Conservation (phyloP, 2,888 invertebrate species). For the Zhuqinia jingwanae region DNA sequence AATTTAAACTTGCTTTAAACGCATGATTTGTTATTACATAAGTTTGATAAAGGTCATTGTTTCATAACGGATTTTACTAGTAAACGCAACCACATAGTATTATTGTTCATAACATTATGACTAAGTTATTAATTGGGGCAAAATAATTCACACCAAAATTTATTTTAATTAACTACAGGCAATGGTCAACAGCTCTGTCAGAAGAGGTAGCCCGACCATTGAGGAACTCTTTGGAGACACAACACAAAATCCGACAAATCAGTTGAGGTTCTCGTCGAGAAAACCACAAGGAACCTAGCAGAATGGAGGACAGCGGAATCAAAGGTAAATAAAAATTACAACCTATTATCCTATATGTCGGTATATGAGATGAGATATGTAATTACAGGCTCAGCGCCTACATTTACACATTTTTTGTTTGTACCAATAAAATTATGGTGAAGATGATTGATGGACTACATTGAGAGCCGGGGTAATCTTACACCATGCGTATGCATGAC, state of each 20-base stretch:
- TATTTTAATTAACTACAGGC: constrained; percentile 82
- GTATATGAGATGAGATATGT: too few relatives aligned
- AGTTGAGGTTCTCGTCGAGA: constrained; percentile 88
- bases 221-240: constrained; percentile 84
- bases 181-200: constrained; percentile 88
- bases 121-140: background rate
- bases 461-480: background rate
- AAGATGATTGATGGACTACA: background rate
- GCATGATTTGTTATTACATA: too few relatives aligned
- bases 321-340: constrained; percentile 83
- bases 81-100: too few relatives aligned
- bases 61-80: too few relatives aligned
- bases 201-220: constrained; percentile 96
- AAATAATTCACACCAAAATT: background rate
- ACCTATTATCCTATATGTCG: background rate
- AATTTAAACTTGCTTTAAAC: too few relatives aligned
- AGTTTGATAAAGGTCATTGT: too few relatives aligned
- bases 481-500: too few relatives aligned
- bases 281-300: constrained; percentile 89
- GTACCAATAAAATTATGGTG: background rate
- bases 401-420: too few relatives aligned
- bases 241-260: constrained; percentile 84
- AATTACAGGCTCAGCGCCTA: too few relatives aligned
- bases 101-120: background rate
- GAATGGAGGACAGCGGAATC: constrained; percentile 94